Evolutionary conservation across 2,888 invertebrate genomes (phyloP).

Genomic region (Steinernema scapterisci): DNA sequence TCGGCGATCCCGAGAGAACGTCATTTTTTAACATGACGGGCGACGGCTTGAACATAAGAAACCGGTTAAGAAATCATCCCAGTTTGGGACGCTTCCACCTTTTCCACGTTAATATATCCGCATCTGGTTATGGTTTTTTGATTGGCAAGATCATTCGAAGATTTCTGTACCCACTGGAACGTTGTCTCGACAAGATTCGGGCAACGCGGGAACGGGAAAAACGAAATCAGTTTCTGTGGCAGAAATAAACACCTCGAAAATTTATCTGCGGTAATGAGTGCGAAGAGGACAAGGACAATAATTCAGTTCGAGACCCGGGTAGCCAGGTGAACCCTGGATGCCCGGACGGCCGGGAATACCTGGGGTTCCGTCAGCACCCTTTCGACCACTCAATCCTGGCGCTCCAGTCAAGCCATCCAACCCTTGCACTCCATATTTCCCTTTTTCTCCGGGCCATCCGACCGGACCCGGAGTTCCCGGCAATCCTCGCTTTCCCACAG

Average conservation of each 20-base stretch:
- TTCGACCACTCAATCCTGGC: neutral
- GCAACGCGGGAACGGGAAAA: too few relatives aligned
- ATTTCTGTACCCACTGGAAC: too few relatives aligned
- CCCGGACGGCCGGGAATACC: neutral
- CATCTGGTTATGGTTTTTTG: neutral
- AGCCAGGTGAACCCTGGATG: neutral
- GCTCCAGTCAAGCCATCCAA: neutral
- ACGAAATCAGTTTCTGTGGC: too few relatives aligned
- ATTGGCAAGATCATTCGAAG: neutral
- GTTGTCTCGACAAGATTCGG: too few relatives aligned
- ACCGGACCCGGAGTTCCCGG: neutral
- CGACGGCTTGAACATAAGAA: constrained; percentile 8
- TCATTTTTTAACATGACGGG: constrained; percentile 15
- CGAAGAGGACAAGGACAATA: constrained; percentile 17
- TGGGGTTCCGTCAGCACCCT: neutral
- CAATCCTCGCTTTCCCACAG: neutral
- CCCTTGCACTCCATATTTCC: neutral
- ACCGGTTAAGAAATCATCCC: constrained; percentile 25
- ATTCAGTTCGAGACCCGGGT: constrained; percentile 14
- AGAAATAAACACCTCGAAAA: neutral
- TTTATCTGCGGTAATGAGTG: neutral
- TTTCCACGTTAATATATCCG: constrained; percentile 16
- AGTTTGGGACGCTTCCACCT: constrained; percentile 13
- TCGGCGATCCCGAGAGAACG: neutral
- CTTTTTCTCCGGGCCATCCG: constrained; percentile 23